Evolutionary conservation across 1,140 invertebrate species (phyloP), one percentile per base, ranked within the genome.

Genomic region (Linepithema humile): DNA sequence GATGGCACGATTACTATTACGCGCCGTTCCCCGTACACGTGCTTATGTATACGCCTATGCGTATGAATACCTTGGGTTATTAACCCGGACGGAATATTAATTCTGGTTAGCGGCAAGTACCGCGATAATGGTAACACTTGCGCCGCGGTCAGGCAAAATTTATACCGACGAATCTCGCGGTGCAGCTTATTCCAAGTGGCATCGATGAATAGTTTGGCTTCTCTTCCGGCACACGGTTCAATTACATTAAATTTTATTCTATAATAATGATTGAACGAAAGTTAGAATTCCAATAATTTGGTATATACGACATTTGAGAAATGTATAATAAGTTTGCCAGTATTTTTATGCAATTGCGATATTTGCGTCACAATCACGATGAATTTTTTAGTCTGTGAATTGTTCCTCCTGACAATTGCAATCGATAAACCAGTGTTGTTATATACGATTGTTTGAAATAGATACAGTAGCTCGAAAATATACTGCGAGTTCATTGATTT

Each of bases 51-150:
- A 53, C 2, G 43, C 23, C 9, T 35, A 29, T 64, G 26, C 4
- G 26, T 40, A 32, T n/a, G 65, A 82, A 77, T 88, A 80, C 82
- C 83, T 85, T 82, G 67, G 83, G 69, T 88, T 88, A 88, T 82
- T 88, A 88, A 80, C 70, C 65, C 23, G 29, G 48, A 7, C 32
- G 32, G 83, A 62, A 88, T 88, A 88, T 88, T 88, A 88, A 88
- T 88, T 59, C 72, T 55, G 50, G 75, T 85, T 78, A 85, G 82
- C 64, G 73, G 83, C 77, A 88, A 88, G 87, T 88, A 67, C 64
- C 83, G 62, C 45, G 83, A 88, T 85, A 88, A 88, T 85, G 59
- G 75, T 67, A 86, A 83, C 86, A 85, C 72, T 78, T 57, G 77
- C 83, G 64, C 74, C 35, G 77, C 73, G 84, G 72, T 88, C 86